Evolutionary conservation across 1,140 invertebrate species (phyloP).

Genomic region (Diorhabda sublineata): DNA sequence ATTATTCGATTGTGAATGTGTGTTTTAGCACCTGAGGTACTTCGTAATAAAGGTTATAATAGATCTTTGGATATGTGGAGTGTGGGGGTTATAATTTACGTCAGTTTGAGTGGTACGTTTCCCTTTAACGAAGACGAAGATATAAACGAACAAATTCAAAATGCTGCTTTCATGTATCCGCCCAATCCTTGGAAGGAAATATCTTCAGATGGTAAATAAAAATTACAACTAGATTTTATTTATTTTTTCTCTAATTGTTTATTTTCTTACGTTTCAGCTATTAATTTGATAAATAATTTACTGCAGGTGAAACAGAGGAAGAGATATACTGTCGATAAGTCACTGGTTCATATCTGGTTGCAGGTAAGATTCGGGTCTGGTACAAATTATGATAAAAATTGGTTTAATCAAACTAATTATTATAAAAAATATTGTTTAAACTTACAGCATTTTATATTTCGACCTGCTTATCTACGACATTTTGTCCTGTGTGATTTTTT

Average conservation of each 20-base stretch:
- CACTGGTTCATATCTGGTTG: conserved; percentile 90
- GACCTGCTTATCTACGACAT: too few relatives aligned
- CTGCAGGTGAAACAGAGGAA: conserved; percentile 98
- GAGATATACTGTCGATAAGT: conserved; percentile 95
- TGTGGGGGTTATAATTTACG: conserved; percentile 97
- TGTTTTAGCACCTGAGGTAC: conserved; percentile 86
- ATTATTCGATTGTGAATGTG: too few relatives aligned
- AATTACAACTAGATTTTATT: not conserved
- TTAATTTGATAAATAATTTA: conserved; percentile 96
- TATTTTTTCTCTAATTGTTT: not conserved
- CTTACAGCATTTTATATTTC: too few relatives aligned
- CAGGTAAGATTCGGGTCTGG: conserved; percentile 56
- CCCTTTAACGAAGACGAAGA: conserved; percentile 99
- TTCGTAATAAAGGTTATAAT: conserved; percentile 98
- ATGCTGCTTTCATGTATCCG: conserved; percentile 99
- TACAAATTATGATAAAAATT: too few relatives aligned
- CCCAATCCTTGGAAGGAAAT: conserved; percentile 98
- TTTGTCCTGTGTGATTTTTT: too few relatives aligned
- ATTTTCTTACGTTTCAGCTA: conserved; percentile 54
- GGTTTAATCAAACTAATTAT: too few relatives aligned
- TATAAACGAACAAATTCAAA: conserved; percentile 99
- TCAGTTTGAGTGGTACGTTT: conserved; percentile 94
- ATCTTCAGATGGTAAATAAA: conserved; percentile 80
- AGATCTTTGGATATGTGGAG: conserved; percentile 99
- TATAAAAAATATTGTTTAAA: too few relatives aligned